phyloP scores from a whole-genome alignment of 2,113 vertebrate species.

The Epinephelus cyanopodus region DNA sequence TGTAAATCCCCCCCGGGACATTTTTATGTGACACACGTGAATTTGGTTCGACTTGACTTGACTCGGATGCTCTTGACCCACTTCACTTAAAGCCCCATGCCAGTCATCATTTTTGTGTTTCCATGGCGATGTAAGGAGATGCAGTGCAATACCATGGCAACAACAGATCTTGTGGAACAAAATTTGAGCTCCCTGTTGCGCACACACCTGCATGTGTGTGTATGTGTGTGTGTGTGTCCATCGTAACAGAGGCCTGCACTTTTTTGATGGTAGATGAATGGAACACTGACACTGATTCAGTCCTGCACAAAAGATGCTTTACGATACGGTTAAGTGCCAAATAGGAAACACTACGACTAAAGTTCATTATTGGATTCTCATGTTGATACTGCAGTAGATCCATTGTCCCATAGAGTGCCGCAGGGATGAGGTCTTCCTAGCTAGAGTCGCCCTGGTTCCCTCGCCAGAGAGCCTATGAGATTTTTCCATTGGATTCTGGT shows the following conservation, averaged over 20 bases:
- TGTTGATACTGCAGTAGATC: background rate
- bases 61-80: slow-evolving; percentile 61
- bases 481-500: too few relatives aligned
- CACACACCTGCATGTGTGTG: slow-evolving; percentile 36
- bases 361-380: background rate
- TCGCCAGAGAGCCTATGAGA: too few relatives aligned
- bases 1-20: background rate
- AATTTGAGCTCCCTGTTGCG: slow-evolving; percentile 47
- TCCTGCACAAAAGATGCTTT: slow-evolving; percentile 1
- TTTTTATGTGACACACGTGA: background rate
- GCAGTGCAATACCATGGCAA: slow-evolving; percentile 75
- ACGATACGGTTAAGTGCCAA: background rate
- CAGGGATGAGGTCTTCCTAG: too few relatives aligned
- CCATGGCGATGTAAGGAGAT: slow-evolving; percentile 79
- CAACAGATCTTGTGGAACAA: slow-evolving; percentile 64
- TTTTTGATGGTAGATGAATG: background rate
- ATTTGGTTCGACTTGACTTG: slow-evolving; percentile 14
- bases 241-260: background rate
- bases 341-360: background rate
- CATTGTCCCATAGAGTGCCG: too few relatives aligned
- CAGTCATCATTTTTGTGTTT: slow-evolving; percentile 75
- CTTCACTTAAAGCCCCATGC: slow-evolving; percentile 56
- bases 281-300: background rate
- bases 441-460: too few relatives aligned
- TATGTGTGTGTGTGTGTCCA: slow-evolving; percentile 19